phyloP scores from a whole-genome alignment of 2,797 vertebrate species.

The Schizothorax lantsangensis region DNA sequence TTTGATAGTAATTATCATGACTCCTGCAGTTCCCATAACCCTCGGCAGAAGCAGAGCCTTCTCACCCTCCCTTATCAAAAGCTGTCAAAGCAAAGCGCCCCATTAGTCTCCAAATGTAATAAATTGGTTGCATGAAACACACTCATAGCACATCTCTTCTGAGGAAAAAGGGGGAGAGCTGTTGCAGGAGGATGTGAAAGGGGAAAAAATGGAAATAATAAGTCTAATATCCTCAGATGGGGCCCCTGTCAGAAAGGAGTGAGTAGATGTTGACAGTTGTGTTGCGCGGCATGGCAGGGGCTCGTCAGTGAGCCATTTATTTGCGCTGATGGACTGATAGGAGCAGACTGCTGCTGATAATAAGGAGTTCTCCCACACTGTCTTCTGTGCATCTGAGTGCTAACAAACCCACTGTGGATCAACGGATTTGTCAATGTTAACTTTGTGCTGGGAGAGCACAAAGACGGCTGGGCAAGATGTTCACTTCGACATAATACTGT shows the following conservation, averaged over 20 bases:
- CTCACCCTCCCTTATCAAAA: slow-evolving; percentile 61
- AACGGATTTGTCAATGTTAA: slow-evolving; percentile 55
- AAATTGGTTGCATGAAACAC: slow-evolving; percentile 62
- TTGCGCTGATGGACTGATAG: slow-evolving; percentile 56
- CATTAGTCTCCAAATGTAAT: slow-evolving; percentile 65
- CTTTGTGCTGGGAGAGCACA: slow-evolving; percentile 45
- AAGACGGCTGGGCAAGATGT: slow-evolving; percentile 45
- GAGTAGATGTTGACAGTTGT: slow-evolving; percentile 55
- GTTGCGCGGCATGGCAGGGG: slow-evolving; percentile 57
- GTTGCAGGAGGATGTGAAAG: slow-evolving; percentile 37
- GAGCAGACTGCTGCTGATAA: slow-evolving; percentile 56
- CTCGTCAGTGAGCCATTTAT: slow-evolving; percentile 60
- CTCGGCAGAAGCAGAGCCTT: slow-evolving; percentile 55
- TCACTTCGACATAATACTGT: slow-evolving; percentile 29
- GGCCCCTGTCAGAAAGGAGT: slow-evolving; percentile 51
- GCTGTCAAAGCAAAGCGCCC: slow-evolving; percentile 61
- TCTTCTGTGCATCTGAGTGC: slow-evolving; percentile 49
- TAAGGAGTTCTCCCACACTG: slow-evolving; percentile 51
- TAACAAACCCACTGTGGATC: slow-evolving; percentile 53
- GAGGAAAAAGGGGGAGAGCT: slow-evolving; percentile 41
- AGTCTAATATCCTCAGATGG: slow-evolving; percentile 55
- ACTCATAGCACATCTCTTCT: slow-evolving; percentile 56
- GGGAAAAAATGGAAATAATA: slow-evolving; percentile 48
- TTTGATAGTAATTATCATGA: slow-evolving; percentile 64
- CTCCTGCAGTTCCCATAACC: slow-evolving; percentile 60